Conservation (phyloP, 2,797 vertebrate species). For the Anguilla pacifica region DNA sequence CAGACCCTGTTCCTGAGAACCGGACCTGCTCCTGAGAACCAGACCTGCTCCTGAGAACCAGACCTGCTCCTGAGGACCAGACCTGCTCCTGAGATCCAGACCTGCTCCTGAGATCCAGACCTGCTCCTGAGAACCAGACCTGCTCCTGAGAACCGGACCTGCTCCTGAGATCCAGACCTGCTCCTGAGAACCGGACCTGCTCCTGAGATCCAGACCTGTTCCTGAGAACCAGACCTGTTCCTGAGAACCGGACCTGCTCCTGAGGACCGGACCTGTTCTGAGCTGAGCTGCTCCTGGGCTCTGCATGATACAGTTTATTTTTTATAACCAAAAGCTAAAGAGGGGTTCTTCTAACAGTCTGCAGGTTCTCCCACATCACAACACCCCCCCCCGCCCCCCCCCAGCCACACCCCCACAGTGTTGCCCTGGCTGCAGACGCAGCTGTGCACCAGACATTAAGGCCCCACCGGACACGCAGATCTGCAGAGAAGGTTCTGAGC, state of each 20-base stretch:
- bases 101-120: too few relatives aligned
- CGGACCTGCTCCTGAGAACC: too few relatives aligned
- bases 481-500: neutral
- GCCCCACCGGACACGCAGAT: neutral
- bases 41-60: too few relatives aligned
- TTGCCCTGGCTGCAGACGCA: neutral
- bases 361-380: neutral
- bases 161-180: too few relatives aligned
- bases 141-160: neutral
- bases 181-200: too few relatives aligned
- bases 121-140: neutral
- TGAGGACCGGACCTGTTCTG: too few relatives aligned
- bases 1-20: neutral
- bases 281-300: too few relatives aligned
- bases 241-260: too few relatives aligned
- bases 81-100: too few relatives aligned
- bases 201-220: neutral
- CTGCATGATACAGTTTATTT: neutral
- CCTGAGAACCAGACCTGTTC: neutral
- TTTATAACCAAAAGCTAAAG: neutral
- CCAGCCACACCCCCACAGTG: neutral
- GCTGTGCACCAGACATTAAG: neutral
- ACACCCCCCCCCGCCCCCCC: neutral
- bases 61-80: too few relatives aligned
- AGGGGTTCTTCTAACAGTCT: neutral